Percentiles rank a stretch among this genome's conserved stretches.
These are phyloP conservation scores for Lamprologus sp. DNA, from an alignment of 2,113 vertebrate genomes.

Conservation along the genomic window DNA sequence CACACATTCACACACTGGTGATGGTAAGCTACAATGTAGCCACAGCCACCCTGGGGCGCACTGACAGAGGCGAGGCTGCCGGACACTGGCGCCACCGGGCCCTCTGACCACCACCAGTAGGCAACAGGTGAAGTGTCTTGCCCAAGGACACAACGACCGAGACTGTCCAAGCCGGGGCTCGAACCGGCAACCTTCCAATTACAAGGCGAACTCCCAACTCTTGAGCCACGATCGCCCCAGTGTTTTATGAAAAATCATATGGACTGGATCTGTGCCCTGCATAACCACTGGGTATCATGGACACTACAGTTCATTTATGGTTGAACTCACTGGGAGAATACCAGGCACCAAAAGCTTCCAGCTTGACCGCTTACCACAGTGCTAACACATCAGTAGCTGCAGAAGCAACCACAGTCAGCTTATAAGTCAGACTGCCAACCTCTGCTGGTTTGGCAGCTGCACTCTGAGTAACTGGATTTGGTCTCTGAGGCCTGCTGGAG, in stretches of 20 bases:
- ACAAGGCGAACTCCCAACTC: no score
- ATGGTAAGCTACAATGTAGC: no score
- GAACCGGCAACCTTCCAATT: no score
- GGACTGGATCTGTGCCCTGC: not conserved
- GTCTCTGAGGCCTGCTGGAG: not conserved
- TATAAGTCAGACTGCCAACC: constrained; percentile 11
- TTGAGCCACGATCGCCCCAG: no score
- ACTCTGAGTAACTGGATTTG: not conserved
- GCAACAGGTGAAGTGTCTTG: no score
- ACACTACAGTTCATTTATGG: not conserved
- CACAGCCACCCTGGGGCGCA: no score
- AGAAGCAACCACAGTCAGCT: constrained; percentile 20
- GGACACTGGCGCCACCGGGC: no score
- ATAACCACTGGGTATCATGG: not conserved
- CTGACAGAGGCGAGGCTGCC: no score
- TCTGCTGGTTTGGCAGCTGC: constrained; percentile 31
- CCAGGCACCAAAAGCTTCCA: constrained; percentile 14
- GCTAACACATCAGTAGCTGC: constrained; percentile 19
- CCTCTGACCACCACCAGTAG: no score
- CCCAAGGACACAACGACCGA: no score
- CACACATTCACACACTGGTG: no score
- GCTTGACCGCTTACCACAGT: constrained; percentile 29
- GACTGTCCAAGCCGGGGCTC: no score
- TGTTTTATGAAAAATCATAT: not conserved
- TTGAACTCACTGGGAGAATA: constrained; percentile 15